Evolutionary conservation across 2,888 invertebrate genomes (phyloP).

Genomic region (Folsomia manolachei): DNA sequence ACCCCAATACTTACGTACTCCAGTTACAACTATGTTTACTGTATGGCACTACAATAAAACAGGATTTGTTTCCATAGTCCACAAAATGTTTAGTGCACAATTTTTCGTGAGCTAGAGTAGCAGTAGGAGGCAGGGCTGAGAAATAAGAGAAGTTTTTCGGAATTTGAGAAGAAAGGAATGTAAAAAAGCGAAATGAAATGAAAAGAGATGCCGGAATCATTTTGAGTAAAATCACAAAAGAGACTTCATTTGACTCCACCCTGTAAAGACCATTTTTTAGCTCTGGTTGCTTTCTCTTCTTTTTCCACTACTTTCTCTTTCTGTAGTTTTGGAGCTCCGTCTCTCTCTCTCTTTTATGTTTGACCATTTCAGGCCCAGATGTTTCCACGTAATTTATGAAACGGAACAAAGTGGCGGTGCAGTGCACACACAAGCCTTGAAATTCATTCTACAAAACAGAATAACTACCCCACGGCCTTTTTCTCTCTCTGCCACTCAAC

Average conservation of each 20-base stretch:
- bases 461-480: neutral
- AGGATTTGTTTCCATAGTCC: no score
- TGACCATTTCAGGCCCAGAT: constrained; percentile 47
- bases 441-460: no score
- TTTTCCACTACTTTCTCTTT: neutral
- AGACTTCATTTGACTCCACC: constrained; percentile 33
- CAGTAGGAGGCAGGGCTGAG: no score
- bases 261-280: neutral
- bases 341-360: neutral
- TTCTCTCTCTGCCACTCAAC: neutral
- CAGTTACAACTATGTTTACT: no score
- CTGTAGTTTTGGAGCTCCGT: no score
- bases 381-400: constrained; percentile 50
- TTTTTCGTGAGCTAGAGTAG: no score
- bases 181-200: constrained; percentile 4
- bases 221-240: constrained; percentile 13
- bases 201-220: neutral
- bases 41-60: no score
- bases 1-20: no score
- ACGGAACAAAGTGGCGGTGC: constrained; percentile 36
- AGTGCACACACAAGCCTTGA: no score
- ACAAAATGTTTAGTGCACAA: no score
- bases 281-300: neutral
- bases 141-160: neutral
- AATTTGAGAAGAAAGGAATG: neutral